Base-by-base conservation (phyloP, 2,113 vertebrate genomes). In the Orycteropus afer region DNA sequence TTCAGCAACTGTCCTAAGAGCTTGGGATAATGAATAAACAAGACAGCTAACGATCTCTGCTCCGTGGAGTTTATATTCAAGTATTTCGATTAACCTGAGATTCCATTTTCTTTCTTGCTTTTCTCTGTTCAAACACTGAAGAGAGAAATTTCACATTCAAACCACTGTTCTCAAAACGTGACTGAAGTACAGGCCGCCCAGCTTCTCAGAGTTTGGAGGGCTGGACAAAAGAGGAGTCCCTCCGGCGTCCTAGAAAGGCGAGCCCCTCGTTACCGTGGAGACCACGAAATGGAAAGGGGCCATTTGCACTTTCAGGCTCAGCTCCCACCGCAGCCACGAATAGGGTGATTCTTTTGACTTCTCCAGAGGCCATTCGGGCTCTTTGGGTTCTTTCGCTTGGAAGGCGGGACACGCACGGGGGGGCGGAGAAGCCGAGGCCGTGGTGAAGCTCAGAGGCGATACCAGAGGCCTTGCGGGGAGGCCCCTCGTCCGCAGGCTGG, bases 321-420 rank as follows among this genome's bases (percentile, higher is more conserved):
- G 3, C 51, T 29, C 15, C 4, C 6, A 12, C n/a, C n/a, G n/a
- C n/a, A n/a, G n/a, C n/a, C n/a, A n/a, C n/a, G n/a, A n/a, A n/a
- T n/a, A n/a, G n/a, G n/a, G n/a, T n/a, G n/a, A n/a, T n/a, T n/a
- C n/a, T n/a, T 55, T n/a, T 7, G 53, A 74, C n/a, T 9, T 78
- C 15, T 15, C 12, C 7, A 7, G 6, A 1, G 15, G 11, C 2
- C 8, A 3, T 73, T n/a, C 10, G 20, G 32, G 29, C 7, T 45
- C 7, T 18, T n/a, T 71, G 0, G 5, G 61, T 34, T 18, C 18
- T 8, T 17, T 12, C 7, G 5, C 51, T 0, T 5, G 25, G 29
- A 53, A 76, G 5, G 32, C 34, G 18, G 20, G 59, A 55, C 47
- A 34, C 0, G 11, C 37, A 67, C 34, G 63, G 29, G 7, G 12